Percentiles rank a stretch among this genome's conserved stretches.
These are phyloP conservation scores for Drosophila tristis DNA, from an alignment of 1,140 invertebrate genomes.

Conservation along the genomic window DNA sequence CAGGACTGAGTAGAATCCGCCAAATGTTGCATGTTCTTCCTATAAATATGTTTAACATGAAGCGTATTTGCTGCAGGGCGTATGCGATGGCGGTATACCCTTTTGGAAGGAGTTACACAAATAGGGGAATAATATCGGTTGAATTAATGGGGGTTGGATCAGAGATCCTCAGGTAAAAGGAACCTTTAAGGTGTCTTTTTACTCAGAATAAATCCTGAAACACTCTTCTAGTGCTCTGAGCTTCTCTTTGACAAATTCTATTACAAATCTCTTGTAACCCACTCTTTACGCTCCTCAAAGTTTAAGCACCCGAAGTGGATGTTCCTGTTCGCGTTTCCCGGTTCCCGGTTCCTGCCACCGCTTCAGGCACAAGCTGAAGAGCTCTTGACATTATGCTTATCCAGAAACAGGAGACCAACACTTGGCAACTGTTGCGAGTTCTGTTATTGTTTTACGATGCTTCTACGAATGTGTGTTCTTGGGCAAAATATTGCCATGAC, in stretches of 20 bases:
- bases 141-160: background rate
- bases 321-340: conserved; percentile 41
- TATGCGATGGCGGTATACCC: background rate
- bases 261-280: background rate
- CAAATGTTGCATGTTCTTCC: conserved; percentile 58
- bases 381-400: conserved; percentile 71
- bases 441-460: conserved; percentile 15
- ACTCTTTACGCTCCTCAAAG: background rate
- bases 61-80: background rate
- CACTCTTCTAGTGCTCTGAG: background rate
- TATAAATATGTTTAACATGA: conserved; percentile 65
- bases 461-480: too few species aligned
- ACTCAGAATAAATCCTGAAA: background rate
- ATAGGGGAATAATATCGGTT: background rate
- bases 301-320: conserved; percentile 34
- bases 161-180: too few species aligned
- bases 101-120: background rate
- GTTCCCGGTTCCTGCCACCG: conserved; percentile 1
- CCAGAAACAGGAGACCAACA: conserved; percentile 29
- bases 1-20: conserved; percentile 5
- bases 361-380: conserved; percentile 42
- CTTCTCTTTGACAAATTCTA: background rate
- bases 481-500: conserved; percentile 47
- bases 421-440: conserved; percentile 74
- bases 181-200: too few species aligned